Conservation (phyloP, 2,888 invertebrate species). For the Pristionchus arcanus region DNA sequence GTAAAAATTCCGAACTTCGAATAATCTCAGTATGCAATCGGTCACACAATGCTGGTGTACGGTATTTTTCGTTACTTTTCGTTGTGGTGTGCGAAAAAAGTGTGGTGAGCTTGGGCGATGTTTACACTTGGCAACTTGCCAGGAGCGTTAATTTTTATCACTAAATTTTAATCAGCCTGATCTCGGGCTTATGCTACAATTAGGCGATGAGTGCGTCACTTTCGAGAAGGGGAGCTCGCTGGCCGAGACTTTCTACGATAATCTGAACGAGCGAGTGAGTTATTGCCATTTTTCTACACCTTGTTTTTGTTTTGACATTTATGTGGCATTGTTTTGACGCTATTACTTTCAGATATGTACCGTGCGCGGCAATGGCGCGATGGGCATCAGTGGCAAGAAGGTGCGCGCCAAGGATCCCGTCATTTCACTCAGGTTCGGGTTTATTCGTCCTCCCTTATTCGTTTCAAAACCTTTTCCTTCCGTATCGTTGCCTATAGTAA, state of each 20-base stretch:
- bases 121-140: conserved; percentile 24
- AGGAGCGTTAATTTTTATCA: background rate
- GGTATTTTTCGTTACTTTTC: background rate
- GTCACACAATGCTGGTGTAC: background rate
- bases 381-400: conserved; percentile 53
- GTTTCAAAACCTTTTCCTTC: background rate
- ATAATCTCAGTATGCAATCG: conserved; percentile 18
- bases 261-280: conserved; percentile 53
- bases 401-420: background rate
- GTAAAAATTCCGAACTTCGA: background rate
- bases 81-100: background rate
- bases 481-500: background rate
- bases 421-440: conserved; percentile 43
- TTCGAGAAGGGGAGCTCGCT: conserved; percentile 52
- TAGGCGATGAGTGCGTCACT: conserved; percentile 52
- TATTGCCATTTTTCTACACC: background rate
- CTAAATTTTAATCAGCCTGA: background rate
- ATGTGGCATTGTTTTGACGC: background rate
- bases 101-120: background rate
- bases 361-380: conserved; percentile 53
- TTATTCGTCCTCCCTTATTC: background rate
- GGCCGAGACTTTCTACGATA: conserved; percentile 54
- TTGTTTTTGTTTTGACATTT: background rate
- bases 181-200: conserved; percentile 44
- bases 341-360: conserved; percentile 40